A percentile compares a stretch with the other conserved stretches of the same genome.
These are phyloP conservation scores for Dipodomys stephensi DNA, from an alignment of 2,113 vertebrate genomes.

Conservation along the genomic window DNA sequence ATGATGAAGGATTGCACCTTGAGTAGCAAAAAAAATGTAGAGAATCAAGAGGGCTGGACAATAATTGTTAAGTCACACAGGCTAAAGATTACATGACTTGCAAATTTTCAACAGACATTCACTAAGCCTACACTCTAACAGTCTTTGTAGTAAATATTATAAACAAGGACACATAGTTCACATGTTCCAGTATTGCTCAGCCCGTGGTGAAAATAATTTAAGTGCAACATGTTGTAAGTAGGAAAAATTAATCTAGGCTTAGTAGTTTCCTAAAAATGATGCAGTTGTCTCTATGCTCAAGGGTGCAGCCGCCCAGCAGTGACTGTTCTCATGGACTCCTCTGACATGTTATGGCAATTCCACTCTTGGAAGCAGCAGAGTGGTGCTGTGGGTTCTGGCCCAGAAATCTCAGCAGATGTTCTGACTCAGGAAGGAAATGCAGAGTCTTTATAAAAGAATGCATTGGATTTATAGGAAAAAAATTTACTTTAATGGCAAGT, in stretches of 20 bases:
- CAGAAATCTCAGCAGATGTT: not conserved
- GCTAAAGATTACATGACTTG: constrained; percentile 1
- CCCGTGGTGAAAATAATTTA: not conserved
- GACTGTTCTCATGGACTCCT: not conserved
- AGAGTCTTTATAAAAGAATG: constrained; percentile 1
- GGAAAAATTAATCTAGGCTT: not conserved
- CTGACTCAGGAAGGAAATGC: not conserved
- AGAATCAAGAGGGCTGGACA: not conserved
- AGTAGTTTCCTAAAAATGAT: not conserved
- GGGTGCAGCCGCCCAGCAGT: not conserved
- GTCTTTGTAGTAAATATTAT: not conserved
- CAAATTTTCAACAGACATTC: not conserved
- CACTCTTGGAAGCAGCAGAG: not conserved
- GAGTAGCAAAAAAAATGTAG: not conserved
- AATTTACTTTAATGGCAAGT: constrained; percentile 45
- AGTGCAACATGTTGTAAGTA: constrained; percentile 41
- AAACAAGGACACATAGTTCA: not conserved
- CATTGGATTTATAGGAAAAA: constrained; percentile 23
- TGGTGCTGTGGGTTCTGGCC: not conserved
- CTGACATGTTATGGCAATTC: not conserved
- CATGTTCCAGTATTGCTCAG: not conserved
- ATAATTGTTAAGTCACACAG: not conserved
- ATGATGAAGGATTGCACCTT: not conserved
- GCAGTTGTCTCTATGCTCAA: not conserved
- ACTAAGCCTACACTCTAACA: not conserved